Conservation (phyloP, 2,888 invertebrate species). For the Plemyria rubiginata region DNA sequence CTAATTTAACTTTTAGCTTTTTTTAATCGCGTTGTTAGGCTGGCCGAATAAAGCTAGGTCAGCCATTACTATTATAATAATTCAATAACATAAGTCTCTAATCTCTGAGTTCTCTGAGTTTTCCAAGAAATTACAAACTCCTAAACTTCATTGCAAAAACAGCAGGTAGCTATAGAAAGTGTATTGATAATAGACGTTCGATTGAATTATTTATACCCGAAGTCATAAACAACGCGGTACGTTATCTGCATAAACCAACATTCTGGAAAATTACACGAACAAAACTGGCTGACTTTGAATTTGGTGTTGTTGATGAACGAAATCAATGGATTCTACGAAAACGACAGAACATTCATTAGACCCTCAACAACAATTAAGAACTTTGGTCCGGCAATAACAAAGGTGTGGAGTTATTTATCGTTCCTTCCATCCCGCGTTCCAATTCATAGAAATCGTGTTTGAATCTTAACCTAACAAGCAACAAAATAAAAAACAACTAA, state of each 20-base stretch:
- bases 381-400: no score
- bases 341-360: slow-evolving; percentile 29
- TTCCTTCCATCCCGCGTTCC: no score
- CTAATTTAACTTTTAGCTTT: neutral
- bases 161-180: neutral
- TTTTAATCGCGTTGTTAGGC: no score
- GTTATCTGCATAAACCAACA: slow-evolving; percentile 34
- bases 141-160: neutral
- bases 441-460: no score
- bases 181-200: slow-evolving; percentile 7
- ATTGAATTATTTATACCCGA: slow-evolving; percentile 12
- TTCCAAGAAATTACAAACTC: neutral
- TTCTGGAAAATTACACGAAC: slow-evolving; percentile 47
- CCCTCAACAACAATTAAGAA: no score
- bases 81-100: no score
- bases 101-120: no score
- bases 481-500: no score
- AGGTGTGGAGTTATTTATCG: no score
- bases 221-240: slow-evolving; percentile 12
- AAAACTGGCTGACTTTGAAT: slow-evolving; percentile 53
- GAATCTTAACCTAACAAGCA: no score
- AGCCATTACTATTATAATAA: no score
- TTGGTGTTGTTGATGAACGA: slow-evolving; percentile 53
- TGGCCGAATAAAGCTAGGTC: no score
- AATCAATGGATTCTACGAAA: slow-evolving; percentile 67